These are phyloP conservation scores for Numida meleagris DNA, from an alignment of 2,113 vertebrate species.

Conservation along the genomic window DNA sequence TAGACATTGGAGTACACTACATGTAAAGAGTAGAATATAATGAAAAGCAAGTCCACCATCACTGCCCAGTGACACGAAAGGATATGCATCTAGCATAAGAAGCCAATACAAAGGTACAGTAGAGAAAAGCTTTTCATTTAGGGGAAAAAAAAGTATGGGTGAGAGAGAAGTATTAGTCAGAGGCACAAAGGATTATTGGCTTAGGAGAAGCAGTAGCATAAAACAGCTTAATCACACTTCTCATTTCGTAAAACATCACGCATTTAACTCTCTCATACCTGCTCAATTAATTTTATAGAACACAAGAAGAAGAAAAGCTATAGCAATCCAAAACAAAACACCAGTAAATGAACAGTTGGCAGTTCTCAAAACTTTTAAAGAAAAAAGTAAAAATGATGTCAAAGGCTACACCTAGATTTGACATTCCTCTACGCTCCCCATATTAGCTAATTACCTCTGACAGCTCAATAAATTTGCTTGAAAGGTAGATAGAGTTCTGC, in stretches of 20 bases:
- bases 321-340: background rate
- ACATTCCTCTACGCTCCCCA: background rate
- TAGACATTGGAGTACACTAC: background rate
- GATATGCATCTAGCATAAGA: background rate
- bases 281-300: background rate
- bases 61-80: background rate
- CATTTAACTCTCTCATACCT: background rate
- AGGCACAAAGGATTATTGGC: background rate
- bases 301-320: background rate
- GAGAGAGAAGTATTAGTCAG: background rate
- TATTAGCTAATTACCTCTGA: background rate
- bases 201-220: background rate
- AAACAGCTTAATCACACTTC: background rate
- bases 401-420: background rate
- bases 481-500: background rate
- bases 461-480: background rate
- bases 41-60: background rate
- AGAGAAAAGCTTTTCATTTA: background rate
- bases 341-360: background rate
- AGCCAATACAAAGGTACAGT: background rate
- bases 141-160: background rate
- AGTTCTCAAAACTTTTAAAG: background rate
- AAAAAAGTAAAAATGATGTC: background rate
- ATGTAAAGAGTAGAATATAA: background rate
- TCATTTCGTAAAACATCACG: background rate